Evolutionary conservation across 1,140 invertebrate genomes (phyloP), one percentile per base, ranked within the genome.

Genomic region (Vollenhovia emeryi): DNA sequence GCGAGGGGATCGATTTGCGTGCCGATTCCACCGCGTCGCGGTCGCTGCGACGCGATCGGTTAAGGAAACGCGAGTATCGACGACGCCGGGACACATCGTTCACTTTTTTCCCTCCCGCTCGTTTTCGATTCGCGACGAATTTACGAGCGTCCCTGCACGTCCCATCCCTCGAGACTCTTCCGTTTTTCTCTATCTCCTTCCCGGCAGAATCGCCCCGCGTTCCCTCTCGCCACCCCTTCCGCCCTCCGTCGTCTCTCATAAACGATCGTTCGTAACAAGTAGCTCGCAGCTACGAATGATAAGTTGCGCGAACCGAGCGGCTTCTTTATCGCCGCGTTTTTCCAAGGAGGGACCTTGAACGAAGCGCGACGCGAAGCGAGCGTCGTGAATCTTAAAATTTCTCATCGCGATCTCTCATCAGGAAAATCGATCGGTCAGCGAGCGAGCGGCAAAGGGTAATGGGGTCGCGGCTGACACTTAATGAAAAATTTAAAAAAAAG

Each of bases 1-100:
- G n/a, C n/a, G 86, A 88, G 73, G 64, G 30, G 59, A 89, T 89
- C 71, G 83, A 89, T 89, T 87, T 64, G 73, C 27, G n/a, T 69
- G 69, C 68, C 68, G 69, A 87, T 82, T 43, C 40, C 7, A 11
- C 71, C 9, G 36, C n/a, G 3, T 45, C 50, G 21, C 45, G 33
- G 66, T 1, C 33, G 43, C 55, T 68, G 45, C n/a, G 45, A 48
- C 43, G n/a, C n/a, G 36, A 50, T 48, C 40, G 40, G 5, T 57
- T 50, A 40, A 84, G 1, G 43, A 82, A 59, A 79, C 9, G 45
- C 45, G 48, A 48, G 21, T 55, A 69, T 73, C 24, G 36, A 71
- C 27, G 78, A 36, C n/a, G n/a, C 30, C 27, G 30, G 21, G 1
- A 75, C 27, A 30, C 57, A 50, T 75, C 57, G 55, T 75, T 15